Percentiles rank a stretch among this genome's conserved stretches.
Evolutionary conservation across 2,797 vertebrate genomes (phyloP).

Genomic region (Danio albolineatus): DNA sequence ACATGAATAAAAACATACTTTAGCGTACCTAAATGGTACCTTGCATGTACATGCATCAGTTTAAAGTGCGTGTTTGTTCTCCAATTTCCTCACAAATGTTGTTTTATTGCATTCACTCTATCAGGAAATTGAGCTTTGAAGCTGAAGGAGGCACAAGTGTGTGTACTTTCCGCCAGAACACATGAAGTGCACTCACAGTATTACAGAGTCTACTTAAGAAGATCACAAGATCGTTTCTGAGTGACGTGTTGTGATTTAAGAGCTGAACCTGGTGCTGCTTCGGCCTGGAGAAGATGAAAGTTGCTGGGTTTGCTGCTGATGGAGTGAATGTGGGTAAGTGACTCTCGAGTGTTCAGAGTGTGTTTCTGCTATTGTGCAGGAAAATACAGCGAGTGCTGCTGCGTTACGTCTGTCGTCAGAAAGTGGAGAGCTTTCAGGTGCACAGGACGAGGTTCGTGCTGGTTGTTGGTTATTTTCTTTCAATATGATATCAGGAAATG

Average conservation of each 20-base stretch:
- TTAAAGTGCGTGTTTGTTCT: neutral
- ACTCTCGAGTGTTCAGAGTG: conserved; percentile 17
- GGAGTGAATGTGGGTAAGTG: conserved; percentile 5
- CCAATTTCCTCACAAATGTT: neutral
- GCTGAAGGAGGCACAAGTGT: neutral
- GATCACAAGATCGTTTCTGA: conserved; percentile 33
- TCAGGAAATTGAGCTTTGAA: neutral
- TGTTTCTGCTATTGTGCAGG: neutral
- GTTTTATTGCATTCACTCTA: neutral
- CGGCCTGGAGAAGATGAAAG: conserved; percentile 38
- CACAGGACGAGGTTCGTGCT: neutral
- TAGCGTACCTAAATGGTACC: conserved; percentile 16
- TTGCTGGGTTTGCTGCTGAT: neutral
- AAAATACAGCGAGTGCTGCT: conserved; percentile 3
- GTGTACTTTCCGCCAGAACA: neutral
- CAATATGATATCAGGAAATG: neutral
- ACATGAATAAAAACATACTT: neutral
- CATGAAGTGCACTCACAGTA: neutral
- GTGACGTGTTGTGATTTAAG: conserved; percentile 4
- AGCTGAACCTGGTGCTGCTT: neutral
- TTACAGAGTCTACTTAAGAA: conserved; percentile 18
- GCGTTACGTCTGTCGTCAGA: neutral
- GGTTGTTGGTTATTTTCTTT: neutral
- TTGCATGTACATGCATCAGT: neutral
- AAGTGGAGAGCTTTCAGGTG: conserved; percentile 8